Base-by-base conservation (phyloP, 1,140 invertebrate genomes). In the Drosophila mojavensis region DNA sequence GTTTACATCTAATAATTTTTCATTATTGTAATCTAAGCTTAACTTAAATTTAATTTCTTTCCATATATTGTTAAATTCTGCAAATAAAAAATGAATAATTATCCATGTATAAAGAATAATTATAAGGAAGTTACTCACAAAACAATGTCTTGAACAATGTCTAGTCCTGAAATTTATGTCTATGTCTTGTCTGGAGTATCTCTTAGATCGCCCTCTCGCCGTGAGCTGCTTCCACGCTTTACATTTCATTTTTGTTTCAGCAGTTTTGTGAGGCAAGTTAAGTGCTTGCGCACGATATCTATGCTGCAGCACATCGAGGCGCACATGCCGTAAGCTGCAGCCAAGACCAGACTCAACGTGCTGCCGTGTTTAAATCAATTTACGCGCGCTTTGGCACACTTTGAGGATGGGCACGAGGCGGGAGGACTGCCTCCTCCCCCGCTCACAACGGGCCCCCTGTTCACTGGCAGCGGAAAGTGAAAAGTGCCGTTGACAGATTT, bases 341-440 rank as follows among this genome's bases (percentile, higher is more conserved):
- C 11, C 48, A 13, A 13, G 17, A 50, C 50, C 30, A 47, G 43
- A 30, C 20, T 17, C 24, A 9, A 17, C 71, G 79, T 64, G 82
- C 70, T 78, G 82, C 54, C 83, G 79, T 70, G 83, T 83, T 86
- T 86, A 86, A 86, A 86, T 86, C 82, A 86, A 86, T 86, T 86
- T 88, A 79, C 82, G 75, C 83, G 72, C 83, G 79, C 83, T 82
- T 86, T 88, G 82, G 76, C 83, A 83, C 88, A 86, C 88, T 86
- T 86, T 77, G 76, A 74, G 83, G 83, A 58, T 10, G 20, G 26
- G 56, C 1, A 17, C 13, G 17, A 36, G 10, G 24, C 33, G 5
- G 24, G 11, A 30, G 24, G 11, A 30, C 24, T 0, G n/a, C 20
- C 20, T 24, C 20, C 54, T n/a, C 39, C 7, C 20, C 20, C 45